Evolutionary conservation across 2,888 invertebrate species (phyloP).

Genomic region (Steinernema carpocapsae): DNA sequence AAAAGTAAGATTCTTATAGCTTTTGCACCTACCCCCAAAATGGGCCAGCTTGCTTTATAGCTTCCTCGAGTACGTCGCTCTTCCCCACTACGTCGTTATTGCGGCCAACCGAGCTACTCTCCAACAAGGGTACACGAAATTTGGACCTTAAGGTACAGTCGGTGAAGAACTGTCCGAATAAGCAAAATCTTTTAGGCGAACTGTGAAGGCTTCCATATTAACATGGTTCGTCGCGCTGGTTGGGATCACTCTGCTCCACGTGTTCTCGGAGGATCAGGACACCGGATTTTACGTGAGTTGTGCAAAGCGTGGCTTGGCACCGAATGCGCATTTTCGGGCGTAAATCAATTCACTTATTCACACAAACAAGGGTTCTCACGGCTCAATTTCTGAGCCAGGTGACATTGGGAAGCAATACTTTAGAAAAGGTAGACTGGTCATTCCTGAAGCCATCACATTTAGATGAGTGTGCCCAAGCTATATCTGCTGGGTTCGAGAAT

Average conservation of each 20-base stretch:
- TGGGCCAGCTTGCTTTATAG: background rate
- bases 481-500: background rate
- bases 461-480: background rate
- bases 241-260: background rate
- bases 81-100: slow-evolving; percentile 14
- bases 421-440: background rate
- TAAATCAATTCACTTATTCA: too few species aligned
- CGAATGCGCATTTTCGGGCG: too few species aligned
- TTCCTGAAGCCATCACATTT: too few species aligned
- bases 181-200: background rate
- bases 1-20: background rate
- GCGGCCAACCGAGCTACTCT: slow-evolving; percentile 5
- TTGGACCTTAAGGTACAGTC: slow-evolving; percentile 2
- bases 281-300: slow-evolving; percentile 6
- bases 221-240: background rate
- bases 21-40: background rate
- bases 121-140: background rate
- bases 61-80: slow-evolving; percentile 13
- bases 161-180: too few species aligned
- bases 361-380: too few species aligned
- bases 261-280: background rate
- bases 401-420: background rate
- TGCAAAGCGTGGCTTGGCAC: background rate
- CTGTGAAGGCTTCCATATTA: background rate
- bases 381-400: background rate